These are phyloP conservation scores for Epistrophe grossulariae DNA, from an alignment of 2,888 invertebrate species.

Conservation along the genomic window DNA sequence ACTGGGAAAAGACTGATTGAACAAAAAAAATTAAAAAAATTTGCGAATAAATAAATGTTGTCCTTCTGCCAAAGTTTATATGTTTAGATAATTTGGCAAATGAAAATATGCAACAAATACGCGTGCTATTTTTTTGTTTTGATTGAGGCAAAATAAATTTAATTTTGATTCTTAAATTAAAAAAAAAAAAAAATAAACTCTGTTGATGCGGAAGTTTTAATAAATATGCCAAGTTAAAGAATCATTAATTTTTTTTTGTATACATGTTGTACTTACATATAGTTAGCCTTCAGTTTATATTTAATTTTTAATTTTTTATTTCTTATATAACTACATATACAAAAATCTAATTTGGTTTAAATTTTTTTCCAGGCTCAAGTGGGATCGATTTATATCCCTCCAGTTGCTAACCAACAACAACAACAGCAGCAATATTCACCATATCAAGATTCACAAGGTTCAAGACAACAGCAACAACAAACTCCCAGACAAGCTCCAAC, in stretches of 20 bases:
- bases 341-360: too few species aligned
- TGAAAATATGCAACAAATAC: slow-evolving; percentile 48
- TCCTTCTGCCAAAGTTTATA: slow-evolving; percentile 55
- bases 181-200: slow-evolving; percentile 10
- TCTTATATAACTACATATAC: too few species aligned
- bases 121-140: slow-evolving; percentile 24
- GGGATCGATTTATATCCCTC: slow-evolving; percentile 86
- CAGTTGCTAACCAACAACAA: slow-evolving; percentile 83
- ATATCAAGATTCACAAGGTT: slow-evolving; percentile 84
- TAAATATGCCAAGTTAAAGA: slow-evolving; percentile 41
- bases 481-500: slow-evolving; percentile 79
- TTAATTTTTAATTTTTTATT: slow-evolving; percentile 1
- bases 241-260: background rate
- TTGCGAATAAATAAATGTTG: slow-evolving; percentile 18
- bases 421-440: slow-evolving; percentile 83
- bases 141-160: slow-evolving; percentile 17
- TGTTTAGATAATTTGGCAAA: slow-evolving; percentile 42
- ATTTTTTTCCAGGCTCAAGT: slow-evolving; percentile 81
- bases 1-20: slow-evolving; percentile 16
- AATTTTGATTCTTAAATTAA: background rate
- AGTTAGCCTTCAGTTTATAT: slow-evolving; percentile 26
- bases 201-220: slow-evolving; percentile 62
- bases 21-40: slow-evolving; percentile 7
- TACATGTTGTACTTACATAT: background rate
- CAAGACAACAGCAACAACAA: slow-evolving; percentile 64